A percentile compares a stretch with the other conserved stretches of the same genome.
These are phyloP conservation scores for Danio kyathit DNA, from an alignment of 2,797 vertebrate genomes.

Conservation along the genomic window DNA sequence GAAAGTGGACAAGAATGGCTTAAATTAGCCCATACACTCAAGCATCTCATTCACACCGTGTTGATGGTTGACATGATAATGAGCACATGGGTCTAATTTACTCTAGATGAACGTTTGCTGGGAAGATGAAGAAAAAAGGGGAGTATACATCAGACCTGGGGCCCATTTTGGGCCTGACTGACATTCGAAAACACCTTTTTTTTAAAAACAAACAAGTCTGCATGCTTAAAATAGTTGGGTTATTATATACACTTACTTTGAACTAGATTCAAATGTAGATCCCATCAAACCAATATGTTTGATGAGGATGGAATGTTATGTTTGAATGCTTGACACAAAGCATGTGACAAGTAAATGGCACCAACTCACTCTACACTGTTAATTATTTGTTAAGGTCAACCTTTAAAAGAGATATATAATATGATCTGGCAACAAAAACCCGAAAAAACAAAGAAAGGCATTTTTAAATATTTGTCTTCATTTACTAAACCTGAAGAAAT, in stretches of 20 bases:
- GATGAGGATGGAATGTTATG: background rate
- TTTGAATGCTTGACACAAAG: background rate
- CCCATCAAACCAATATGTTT: background rate
- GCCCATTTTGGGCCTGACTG: background rate
- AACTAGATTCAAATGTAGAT: background rate
- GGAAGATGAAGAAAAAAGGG: background rate
- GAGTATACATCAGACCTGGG: background rate
- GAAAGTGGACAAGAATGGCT: conserved; percentile 78
- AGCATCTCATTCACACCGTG: conserved; percentile 11
- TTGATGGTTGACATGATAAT: conserved; percentile 9
- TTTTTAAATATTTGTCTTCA: background rate
- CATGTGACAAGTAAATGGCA: background rate
- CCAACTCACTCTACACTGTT: background rate
- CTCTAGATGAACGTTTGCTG: background rate
- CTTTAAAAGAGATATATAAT: background rate
- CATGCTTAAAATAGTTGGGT: background rate
- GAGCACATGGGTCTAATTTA: conserved; percentile 24
- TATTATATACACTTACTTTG: background rate
- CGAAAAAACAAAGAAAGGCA: background rate
- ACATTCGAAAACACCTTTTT: background rate
- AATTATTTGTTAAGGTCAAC: background rate
- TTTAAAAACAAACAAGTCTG: background rate
- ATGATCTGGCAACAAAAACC: background rate
- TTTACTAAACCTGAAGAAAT: background rate
- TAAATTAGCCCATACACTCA: conserved; percentile 55